These are phyloP conservation scores for Epizoanthus illoricatus DNA, from an alignment of 92 coral and sea anemone genomes.

Conservation along the genomic window DNA sequence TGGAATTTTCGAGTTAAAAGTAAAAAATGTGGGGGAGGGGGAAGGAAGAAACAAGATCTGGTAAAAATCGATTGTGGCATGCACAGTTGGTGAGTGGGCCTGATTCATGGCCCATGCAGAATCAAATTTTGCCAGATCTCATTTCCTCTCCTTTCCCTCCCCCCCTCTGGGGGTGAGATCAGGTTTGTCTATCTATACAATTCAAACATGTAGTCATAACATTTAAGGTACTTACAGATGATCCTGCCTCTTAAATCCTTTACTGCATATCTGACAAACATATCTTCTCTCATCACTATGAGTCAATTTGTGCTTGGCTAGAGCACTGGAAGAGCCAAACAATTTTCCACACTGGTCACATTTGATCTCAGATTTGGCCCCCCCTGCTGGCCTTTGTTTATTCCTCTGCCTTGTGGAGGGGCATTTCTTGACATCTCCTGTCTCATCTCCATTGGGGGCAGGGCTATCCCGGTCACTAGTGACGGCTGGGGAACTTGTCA, in stretches of 20 bases:
- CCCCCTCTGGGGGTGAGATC: too few relatives aligned
- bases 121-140: too few relatives aligned
- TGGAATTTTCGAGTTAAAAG: too few relatives aligned
- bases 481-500: slow-evolving; percentile 62
- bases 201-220: too few relatives aligned
- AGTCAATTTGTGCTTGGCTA: slow-evolving; percentile 96
- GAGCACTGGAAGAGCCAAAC: slow-evolving; percentile 95
- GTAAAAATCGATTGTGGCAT: too few relatives aligned
- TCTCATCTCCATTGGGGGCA: slow-evolving; percentile 62
- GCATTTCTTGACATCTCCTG: slow-evolving; percentile 53
- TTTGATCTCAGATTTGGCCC: slow-evolving; percentile 77
- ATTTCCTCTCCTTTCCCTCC: too few relatives aligned
- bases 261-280: slow-evolving; percentile 89
- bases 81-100: too few relatives aligned
- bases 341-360: slow-evolving; percentile 93
- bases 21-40: too few relatives aligned
- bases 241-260: slow-evolving; percentile 97
- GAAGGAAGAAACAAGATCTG: too few relatives aligned
- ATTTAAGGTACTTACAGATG: slow-evolving; percentile 77
- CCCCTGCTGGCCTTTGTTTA: slow-evolving; percentile 63
- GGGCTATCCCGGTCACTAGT: slow-evolving; percentile 75
- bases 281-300: slow-evolving; percentile 98
- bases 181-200: too few relatives aligned
- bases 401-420: slow-evolving; percentile 57
- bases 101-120: too few relatives aligned